phyloP scores from a whole-genome alignment of 2,797 vertebrate genomes.

The Anomalospiza imberbis region DNA sequence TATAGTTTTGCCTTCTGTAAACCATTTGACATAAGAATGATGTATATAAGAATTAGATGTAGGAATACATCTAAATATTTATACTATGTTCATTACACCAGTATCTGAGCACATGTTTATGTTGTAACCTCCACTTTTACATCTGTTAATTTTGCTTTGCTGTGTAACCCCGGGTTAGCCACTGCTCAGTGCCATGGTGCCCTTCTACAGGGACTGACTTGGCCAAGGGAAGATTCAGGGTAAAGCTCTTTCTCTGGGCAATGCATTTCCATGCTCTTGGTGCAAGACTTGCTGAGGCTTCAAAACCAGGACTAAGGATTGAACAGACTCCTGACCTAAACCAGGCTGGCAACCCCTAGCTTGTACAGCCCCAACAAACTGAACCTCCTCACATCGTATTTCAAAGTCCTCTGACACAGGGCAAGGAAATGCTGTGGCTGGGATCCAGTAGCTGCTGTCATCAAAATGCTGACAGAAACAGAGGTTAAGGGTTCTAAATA shows the following conservation, averaged over 20 bases:
- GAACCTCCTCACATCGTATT: not conserved
- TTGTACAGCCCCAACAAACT: not conserved
- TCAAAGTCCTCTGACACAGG: not conserved
- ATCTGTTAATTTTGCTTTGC: not conserved
- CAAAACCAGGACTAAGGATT: not conserved
- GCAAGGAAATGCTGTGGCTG: not conserved
- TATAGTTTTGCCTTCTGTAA: constrained; percentile 20
- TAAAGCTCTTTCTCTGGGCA: not conserved
- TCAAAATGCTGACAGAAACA: not conserved
- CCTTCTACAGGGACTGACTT: not conserved
- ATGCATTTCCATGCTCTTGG: not conserved
- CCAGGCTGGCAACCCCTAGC: not conserved
- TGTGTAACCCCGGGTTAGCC: accelerated
- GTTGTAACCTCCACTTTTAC: not conserved
- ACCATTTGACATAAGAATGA: constrained; percentile 30
- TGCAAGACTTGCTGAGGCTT: not conserved
- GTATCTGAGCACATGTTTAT: not conserved
- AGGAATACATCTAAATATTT: constrained; percentile 55
- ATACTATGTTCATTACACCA: not conserved
- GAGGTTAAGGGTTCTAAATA: not conserved
- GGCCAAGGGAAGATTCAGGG: accelerated
- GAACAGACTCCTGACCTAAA: not conserved
- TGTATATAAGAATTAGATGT: constrained; percentile 16
- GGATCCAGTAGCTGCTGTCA: not conserved
- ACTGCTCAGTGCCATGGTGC: not conserved